phyloP scores from a whole-genome alignment of 2,113 vertebrate genomes.

The Trachemys scripta region DNA sequence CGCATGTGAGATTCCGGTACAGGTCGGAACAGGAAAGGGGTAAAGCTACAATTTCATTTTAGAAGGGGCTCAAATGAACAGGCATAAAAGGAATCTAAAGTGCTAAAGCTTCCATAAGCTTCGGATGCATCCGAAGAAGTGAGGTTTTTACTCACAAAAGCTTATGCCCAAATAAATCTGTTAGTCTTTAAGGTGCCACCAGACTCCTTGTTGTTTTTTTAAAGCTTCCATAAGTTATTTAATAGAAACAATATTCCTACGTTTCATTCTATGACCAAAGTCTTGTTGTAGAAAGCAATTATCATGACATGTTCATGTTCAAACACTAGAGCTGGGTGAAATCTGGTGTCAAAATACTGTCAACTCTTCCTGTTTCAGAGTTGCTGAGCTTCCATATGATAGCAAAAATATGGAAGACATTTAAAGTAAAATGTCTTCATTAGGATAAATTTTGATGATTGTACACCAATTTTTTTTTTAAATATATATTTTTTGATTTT shows the following conservation, averaged over 20 bases:
- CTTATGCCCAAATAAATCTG: too few relatives aligned
- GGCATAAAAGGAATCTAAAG: constrained; percentile 48
- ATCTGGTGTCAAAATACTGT: constrained; percentile 9
- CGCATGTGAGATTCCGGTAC: not conserved
- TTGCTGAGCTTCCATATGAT: not conserved
- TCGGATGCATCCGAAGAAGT: too few relatives aligned
- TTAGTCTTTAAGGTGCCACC: too few relatives aligned
- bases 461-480: not conserved
- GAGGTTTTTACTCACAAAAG: too few relatives aligned
- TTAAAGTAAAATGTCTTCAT: constrained; percentile 6
- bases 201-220: not conserved
- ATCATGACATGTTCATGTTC: not conserved
- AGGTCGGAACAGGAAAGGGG: not conserved
- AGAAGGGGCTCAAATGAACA: not conserved
- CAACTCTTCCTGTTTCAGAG: constrained; percentile 11
- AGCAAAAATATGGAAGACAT: constrained; percentile 7
- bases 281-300: not conserved
- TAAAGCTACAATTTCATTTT: constrained; percentile 31
- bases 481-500: not conserved
- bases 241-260: constrained; percentile 8
- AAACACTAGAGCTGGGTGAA: constrained; percentile 15
- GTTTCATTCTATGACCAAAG: not conserved
- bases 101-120: constrained; percentile 18
- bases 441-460: not conserved
- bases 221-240: constrained; percentile 26